Conservation (phyloP, 1,140 invertebrate species). For the Meteorus sp. region DNA sequence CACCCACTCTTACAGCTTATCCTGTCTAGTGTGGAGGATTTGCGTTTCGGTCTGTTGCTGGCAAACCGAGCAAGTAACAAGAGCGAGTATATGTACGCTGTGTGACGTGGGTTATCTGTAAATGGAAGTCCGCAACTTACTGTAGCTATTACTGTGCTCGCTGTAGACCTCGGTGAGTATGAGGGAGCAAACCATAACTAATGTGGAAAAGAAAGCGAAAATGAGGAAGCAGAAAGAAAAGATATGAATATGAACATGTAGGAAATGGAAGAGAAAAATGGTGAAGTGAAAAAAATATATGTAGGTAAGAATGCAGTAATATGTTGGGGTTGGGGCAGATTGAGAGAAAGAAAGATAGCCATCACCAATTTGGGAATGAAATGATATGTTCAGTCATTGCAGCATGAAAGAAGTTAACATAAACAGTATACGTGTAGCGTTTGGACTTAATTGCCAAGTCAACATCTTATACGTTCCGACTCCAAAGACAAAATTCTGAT, state of each 20-base stretch:
- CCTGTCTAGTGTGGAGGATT: slow-evolving; percentile 17
- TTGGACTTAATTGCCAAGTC: slow-evolving; percentile 25
- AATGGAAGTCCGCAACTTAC: slow-evolving; percentile 51
- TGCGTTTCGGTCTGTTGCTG: slow-evolving; percentile 27
- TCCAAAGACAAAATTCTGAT: no score
- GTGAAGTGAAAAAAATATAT: no score
- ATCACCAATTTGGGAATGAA: slow-evolving; percentile 27
- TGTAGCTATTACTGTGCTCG: slow-evolving; percentile 36
- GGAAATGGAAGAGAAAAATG: no score
- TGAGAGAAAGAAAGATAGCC: no score
- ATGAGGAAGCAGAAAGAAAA: slow-evolving; percentile 29
- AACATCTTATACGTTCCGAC: slow-evolving; percentile 35
- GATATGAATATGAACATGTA: no score
- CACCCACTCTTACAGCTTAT: slow-evolving; percentile 6
- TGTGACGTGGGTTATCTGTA: slow-evolving; percentile 39
- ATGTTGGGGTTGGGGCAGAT: no score
- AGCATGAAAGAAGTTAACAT: slow-evolving; percentile 57
- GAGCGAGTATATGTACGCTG: slow-evolving; percentile 18
- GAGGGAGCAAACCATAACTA: not conserved
- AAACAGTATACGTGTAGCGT: slow-evolving; percentile 35
- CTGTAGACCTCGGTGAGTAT: not conserved
- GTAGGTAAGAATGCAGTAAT: no score
- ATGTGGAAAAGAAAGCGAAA: slow-evolving; percentile 1
- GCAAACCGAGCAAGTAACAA: slow-evolving; percentile 44
- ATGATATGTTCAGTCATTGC: slow-evolving; percentile 37